A percentile compares a stretch with the other conserved stretches of the same genome.
Conservation (phyloP, 2,113 vertebrate species). For the Pholis gunnellus region DNA sequence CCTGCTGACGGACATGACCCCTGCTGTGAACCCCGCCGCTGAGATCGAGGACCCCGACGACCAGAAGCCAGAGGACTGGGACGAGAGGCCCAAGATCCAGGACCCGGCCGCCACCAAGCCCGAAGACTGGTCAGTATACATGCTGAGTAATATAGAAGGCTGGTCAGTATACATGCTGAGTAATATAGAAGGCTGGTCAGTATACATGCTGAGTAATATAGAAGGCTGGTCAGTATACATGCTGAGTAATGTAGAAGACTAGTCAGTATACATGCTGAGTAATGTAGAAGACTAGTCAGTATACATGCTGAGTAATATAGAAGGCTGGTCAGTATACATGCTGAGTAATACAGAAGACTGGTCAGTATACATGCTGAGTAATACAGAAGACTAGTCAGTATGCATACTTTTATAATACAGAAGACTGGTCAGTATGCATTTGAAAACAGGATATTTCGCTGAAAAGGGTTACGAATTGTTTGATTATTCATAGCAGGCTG, state of each 20-base stretch:
- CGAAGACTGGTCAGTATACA: constrained; percentile 92
- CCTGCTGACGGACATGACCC: constrained; percentile 93
- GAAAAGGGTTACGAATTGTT: neutral
- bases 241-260: too few species aligned
- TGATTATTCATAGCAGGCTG: neutral
- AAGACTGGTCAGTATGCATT: neutral
- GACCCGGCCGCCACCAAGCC: constrained; percentile 95
- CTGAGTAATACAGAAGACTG: neutral
- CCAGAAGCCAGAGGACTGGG: constrained; percentile 97
- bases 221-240: too few species aligned
- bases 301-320: too few species aligned
- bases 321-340: too few species aligned
- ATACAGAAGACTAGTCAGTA: too few species aligned
- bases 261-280: too few species aligned
- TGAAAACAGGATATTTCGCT: too few species aligned
- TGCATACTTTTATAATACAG: neutral
- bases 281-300: too few species aligned
- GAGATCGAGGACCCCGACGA: constrained; percentile 98
- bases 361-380: too few species aligned
- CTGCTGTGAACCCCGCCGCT: constrained; percentile 91
- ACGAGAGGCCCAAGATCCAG: constrained; percentile 96
- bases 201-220: too few species aligned
- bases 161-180: neutral
- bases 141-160: neutral
- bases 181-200: neutral